These are phyloP conservation scores for Epinotia bilunana DNA, from an alignment of 2,888 invertebrate genomes.

Conservation along the genomic window DNA sequence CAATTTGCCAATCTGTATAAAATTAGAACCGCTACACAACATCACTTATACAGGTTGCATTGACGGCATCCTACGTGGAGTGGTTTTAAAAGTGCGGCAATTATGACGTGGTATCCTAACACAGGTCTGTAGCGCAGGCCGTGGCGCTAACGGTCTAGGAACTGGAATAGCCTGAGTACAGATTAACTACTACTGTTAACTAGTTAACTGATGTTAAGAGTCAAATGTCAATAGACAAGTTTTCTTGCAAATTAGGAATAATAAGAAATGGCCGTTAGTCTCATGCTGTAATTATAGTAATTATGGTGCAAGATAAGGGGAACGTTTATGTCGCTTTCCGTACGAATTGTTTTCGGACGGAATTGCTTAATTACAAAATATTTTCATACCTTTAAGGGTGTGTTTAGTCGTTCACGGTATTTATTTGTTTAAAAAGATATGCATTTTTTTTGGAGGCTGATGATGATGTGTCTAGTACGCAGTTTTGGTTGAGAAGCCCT, in stretches of 20 bases:
- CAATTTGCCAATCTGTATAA: neutral
- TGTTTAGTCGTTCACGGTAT: no score
- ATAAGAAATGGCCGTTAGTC: neutral
- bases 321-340: no score
- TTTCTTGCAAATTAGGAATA: slow-evolving; percentile 9
- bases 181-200: slow-evolving; percentile 4
- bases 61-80: slow-evolving; percentile 26
- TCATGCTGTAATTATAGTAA: neutral
- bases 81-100: slow-evolving; percentile 30
- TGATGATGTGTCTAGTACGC: no score
- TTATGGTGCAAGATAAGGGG: neutral
- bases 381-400: no score
- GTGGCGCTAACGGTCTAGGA: slow-evolving; percentile 48
- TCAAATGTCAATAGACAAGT: slow-evolving; percentile 10
- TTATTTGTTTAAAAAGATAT: no score
- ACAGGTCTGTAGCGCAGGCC: slow-evolving; percentile 31
- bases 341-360: no score
- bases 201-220: slow-evolving; percentile 35
- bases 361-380: no score
- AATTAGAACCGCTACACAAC: slow-evolving; percentile 1
- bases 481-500: no score
- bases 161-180: slow-evolving; percentile 36
- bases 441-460: no score
- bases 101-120: slow-evolving; percentile 34
- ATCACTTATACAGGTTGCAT: slow-evolving; percentile 5